phyloP scores from a whole-genome alignment of 2,888 invertebrate genomes.

The Brenthis hecate region DNA sequence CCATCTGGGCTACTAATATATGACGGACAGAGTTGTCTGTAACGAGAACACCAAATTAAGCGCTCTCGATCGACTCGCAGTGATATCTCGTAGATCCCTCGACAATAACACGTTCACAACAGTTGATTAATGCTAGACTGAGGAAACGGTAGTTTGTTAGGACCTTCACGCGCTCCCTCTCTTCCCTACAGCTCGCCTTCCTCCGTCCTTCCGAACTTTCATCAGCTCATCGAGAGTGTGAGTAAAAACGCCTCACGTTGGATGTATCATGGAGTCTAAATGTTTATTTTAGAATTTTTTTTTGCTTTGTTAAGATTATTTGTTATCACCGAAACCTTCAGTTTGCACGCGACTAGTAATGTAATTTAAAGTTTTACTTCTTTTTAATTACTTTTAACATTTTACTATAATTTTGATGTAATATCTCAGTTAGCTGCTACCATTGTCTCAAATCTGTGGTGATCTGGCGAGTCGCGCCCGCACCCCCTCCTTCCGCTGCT shows the following conservation, averaged over 20 bases:
- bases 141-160: neutral
- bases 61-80: constrained; percentile 4
- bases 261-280: neutral
- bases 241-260: constrained; percentile 1
- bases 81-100: constrained; percentile 13
- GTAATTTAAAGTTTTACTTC: constrained; percentile 31
- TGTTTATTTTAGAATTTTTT: constrained; percentile 21
- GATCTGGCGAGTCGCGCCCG: constrained; percentile 42
- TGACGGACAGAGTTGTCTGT: neutral
- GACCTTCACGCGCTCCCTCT: no score
- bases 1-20: constrained; percentile 15
- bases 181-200: no score
- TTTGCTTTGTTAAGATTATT: constrained; percentile 31
- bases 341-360: constrained; percentile 31
- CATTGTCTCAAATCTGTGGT: constrained; percentile 56
- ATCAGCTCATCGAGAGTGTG: neutral
- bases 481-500: constrained; percentile 55
- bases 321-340: constrained; percentile 24
- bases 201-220: no score
- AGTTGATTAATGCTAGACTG: constrained; percentile 16
- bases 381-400: constrained; percentile 36
- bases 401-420: constrained; percentile 54
- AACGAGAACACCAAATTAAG: constrained; percentile 9
- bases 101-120: constrained; percentile 14
- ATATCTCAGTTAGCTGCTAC: constrained; percentile 61